A percentile compares a stretch with the other conserved stretches of the same genome.
phyloP scores from a whole-genome alignment of 1,140 invertebrate species.

The Platyscapa corneri region DNA sequence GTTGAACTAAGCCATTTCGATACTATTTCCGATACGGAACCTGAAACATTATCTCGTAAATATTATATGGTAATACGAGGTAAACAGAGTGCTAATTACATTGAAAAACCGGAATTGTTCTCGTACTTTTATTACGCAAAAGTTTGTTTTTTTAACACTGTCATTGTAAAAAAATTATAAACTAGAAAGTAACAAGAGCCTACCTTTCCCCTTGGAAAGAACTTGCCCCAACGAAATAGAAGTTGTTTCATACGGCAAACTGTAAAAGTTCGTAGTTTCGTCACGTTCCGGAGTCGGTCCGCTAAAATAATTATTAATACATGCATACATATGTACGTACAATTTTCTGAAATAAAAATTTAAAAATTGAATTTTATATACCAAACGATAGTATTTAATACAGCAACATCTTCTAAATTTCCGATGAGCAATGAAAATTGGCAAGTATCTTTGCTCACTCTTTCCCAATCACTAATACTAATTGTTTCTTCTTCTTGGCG shows the following conservation, averaged over 20 bases:
- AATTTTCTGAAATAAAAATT: neutral
- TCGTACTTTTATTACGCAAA: no score
- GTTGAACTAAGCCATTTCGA: slow-evolving; percentile 85
- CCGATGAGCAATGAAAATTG: slow-evolving; percentile 90
- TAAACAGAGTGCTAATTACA: no score
- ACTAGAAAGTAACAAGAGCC: slow-evolving; percentile 9
- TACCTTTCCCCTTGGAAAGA: slow-evolving; percentile 86
- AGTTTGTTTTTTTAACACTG: no score
- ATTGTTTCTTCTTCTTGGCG: slow-evolving; percentile 73
- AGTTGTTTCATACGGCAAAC: slow-evolving; percentile 77
- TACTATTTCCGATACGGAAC: slow-evolving; percentile 87
- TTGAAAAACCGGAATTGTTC: no score
- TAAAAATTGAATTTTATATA: slow-evolving; percentile 67
- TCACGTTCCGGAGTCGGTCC: slow-evolving; percentile 61
- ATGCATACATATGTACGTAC: slow-evolving; percentile 2
- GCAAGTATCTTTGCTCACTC: slow-evolving; percentile 87
- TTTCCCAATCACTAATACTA: slow-evolving; percentile 83
- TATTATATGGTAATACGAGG: neutral
- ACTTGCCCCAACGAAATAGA: slow-evolving; percentile 84
- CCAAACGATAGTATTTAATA: slow-evolving; percentile 82
- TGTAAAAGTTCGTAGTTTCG: slow-evolving; percentile 64
- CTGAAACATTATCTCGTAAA: slow-evolving; percentile 57
- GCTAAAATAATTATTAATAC: slow-evolving; percentile 63
- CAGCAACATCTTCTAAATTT: slow-evolving; percentile 91
- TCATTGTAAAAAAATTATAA: neutral